Evolutionary conservation across 92 coral and sea anemone species (phyloP), one percentile per base, ranked within the genome.

Genomic region (Nematostella vectensis): DNA sequence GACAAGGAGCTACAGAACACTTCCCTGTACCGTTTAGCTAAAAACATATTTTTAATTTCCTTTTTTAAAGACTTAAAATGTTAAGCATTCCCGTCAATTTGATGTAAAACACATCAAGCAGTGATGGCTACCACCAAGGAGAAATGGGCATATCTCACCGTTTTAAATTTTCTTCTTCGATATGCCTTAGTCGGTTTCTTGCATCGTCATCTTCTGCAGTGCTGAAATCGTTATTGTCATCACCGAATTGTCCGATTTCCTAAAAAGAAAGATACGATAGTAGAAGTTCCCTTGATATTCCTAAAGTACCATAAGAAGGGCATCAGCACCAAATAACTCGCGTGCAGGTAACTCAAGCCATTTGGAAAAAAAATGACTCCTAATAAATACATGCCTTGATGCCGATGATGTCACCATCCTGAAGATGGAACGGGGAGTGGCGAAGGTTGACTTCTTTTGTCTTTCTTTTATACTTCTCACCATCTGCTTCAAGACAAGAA

Each of bases 361-460:
- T n/a, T 36, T 36, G 42, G 9, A 15, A 15, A 36, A 15, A 15
- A 36, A 36, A 36, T 15, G 15, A 8, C 42, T 36, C 42, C 42
- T 36, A 8, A 36, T 36, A 15, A 36, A 36, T 13, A 31, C 42
- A 15, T 74, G 79, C 94, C 94, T 84, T 84, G 10, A 84, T 61
- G 44, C 94, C 94, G 22, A 84, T 65, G n/a, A 67, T 37, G 30
- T 84, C 94, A 23, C 94, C 83, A 75, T 84, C 94, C 57, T 70
- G 94, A 26, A 84, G 65, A 45, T 74, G 63, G 65, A 68, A 63
- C 1, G 94, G 94, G 0, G 87, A 59, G 47, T 80, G 83, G 4
- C 87, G 83, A 37, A 84, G 70, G 63, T 79, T 84, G 28, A 67
- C 38, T 56, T 74, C 79, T 49, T 70, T 74, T 28, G 65, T 84